Conservation (phyloP, 1,140 invertebrate genomes). For the Apis cerana region DNA sequence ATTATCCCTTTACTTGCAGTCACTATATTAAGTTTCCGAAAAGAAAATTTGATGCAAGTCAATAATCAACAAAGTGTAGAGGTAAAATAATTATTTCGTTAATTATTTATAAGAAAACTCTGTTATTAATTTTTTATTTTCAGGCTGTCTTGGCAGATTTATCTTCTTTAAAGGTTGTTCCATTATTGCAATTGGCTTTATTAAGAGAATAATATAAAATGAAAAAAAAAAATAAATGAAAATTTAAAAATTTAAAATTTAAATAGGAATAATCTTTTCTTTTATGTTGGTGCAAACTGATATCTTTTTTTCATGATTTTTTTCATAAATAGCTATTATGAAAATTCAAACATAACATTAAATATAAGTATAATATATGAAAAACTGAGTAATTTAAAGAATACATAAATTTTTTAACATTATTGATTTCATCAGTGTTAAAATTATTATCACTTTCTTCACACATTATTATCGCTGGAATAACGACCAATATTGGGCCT, state of each 20-base stretch:
- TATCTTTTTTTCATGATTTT: not conserved
- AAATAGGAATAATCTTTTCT: not conserved
- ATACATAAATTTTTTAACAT: not conserved
- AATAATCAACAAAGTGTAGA: slow-evolving; percentile 92
- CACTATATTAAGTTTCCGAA: slow-evolving; percentile 94
- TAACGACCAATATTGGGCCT: slow-evolving; percentile 15
- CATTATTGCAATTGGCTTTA: slow-evolving; percentile 88
- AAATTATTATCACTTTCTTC: not conserved
- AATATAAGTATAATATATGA: not conserved
- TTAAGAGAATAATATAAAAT: slow-evolving; percentile 78
- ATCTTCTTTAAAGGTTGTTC: slow-evolving; percentile 93
- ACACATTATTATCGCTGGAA: not conserved
- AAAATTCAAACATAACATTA: not conserved
- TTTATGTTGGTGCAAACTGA: not conserved
- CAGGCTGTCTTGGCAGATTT: slow-evolving; percentile 93
- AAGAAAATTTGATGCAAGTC: slow-evolving; percentile 95
- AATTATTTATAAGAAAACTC: not conserved
- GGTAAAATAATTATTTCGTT: slow-evolving; percentile 74
- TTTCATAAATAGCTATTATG: not conserved
- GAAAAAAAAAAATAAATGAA: not conserved
- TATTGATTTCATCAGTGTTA: not conserved
- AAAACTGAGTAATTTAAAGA: not conserved
- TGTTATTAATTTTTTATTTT: slow-evolving; percentile 60
- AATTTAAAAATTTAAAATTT: not conserved
- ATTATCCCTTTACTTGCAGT: slow-evolving; percentile 93